These are phyloP conservation scores for Liparis tanakae DNA, from an alignment of 2,797 vertebrate species.

Conservation along the genomic window DNA sequence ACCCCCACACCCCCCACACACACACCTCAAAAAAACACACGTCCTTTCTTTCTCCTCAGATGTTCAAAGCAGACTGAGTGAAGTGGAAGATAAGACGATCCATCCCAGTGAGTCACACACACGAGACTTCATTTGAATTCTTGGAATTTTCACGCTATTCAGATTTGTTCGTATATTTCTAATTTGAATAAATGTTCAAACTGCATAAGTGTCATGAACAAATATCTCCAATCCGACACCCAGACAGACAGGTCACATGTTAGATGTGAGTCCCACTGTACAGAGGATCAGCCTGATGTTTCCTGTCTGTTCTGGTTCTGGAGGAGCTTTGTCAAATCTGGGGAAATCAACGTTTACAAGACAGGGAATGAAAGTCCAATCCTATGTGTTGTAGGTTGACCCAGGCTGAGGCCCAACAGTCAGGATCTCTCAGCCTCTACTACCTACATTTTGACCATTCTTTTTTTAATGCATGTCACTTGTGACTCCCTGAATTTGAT, in stretches of 20 bases:
- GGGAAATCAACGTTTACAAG: neutral
- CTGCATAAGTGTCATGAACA: slow-evolving; percentile 4
- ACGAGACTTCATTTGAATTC: neutral
- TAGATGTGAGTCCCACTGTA: neutral
- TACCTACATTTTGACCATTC: neutral
- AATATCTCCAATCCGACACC: neutral
- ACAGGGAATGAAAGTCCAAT: neutral
- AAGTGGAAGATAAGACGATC: slow-evolving; percentile 4
- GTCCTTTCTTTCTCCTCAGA: slow-evolving; percentile 40
- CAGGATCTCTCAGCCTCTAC: neutral
- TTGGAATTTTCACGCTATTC: neutral
- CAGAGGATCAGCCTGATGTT: neutral
- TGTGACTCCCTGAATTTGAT: neutral
- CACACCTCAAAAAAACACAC: neutral
- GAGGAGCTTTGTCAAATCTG: neutral
- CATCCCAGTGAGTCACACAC: slow-evolving; percentile 39
- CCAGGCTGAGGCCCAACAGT: neutral
- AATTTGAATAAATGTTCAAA: neutral
- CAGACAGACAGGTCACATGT: neutral
- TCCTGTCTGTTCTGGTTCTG: neutral
- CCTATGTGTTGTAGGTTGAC: neutral
- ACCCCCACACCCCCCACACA: neutral
- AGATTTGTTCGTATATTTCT: neutral
- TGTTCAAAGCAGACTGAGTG: neutral
- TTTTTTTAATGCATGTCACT: neutral